Evolutionary conservation across 1,140 invertebrate species (phyloP), one percentile per base, ranked within the genome.

Genomic region (Mactra quadrangularis): DNA sequence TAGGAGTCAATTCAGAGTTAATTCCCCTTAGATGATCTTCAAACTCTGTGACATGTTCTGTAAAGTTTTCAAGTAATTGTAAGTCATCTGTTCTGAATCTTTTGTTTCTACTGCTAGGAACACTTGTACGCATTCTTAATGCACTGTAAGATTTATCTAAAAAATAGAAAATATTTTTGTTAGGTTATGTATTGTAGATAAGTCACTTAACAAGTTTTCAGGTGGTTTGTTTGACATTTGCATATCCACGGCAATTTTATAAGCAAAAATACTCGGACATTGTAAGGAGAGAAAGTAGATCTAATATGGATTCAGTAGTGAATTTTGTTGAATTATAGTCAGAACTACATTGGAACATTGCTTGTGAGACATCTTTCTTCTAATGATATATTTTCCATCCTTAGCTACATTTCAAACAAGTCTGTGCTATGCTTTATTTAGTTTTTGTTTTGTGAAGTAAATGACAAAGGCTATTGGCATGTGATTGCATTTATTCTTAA

Each of bases 81-180:
- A 50, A 38, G 31, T 68, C 64, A 3, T 68, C 64, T 31, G 22
- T 31, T 25, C 45, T 3, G 9, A 47, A 31, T 45, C 27, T 68
- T n/a, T 68, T 68, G 15, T 31, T 50, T 11, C 45, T 15, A 19
- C 47, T 38, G n/a, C n/a, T n/a, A 15, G 60, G 60, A 7, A 68
- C 4, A 50, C 31, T 50, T 1, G 29, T 41, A 50, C 64, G 41
- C 6, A 27, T 38, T 15, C 64, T n/a, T 33, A 68, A 29, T 1
- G 64, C 64, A 38, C 47, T 33, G 27, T 68, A 47, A n/a, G 45
- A 19, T 68, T 68, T 68, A 25, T 68, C 64, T 68, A 31, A 38
- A 38, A 68, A 15, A 50, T n/a, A 25, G 19, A 53, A 53, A 7
- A 47, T 47, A 9, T 47, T 9, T 9, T 9, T 47, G 41, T 47